phyloP scores from a whole-genome alignment of 2,113 vertebrate species.

The Leucosticte australis region DNA sequence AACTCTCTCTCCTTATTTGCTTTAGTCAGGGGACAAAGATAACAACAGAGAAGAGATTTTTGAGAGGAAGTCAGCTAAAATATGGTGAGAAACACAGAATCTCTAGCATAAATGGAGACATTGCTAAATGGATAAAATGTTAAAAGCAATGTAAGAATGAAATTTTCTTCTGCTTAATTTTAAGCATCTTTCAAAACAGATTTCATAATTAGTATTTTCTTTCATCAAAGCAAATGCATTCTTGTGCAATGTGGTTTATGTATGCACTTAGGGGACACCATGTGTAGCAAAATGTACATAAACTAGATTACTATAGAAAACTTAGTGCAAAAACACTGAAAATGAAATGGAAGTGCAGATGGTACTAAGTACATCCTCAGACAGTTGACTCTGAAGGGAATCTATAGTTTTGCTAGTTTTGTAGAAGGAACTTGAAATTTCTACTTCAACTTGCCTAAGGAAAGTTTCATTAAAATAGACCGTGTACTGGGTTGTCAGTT shows the following conservation, averaged over 20 bases:
- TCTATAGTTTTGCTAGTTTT: background rate
- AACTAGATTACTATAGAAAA: background rate
- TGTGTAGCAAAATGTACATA: background rate
- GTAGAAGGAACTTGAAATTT: background rate
- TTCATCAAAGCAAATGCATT: background rate
- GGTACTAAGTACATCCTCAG: background rate
- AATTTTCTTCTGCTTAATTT: background rate
- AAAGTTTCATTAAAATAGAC: background rate
- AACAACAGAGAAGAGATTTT: background rate
- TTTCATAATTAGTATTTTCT: background rate
- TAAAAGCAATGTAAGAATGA: background rate
- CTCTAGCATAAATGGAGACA: background rate
- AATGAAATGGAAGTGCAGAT: background rate
- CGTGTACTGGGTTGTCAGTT: background rate
- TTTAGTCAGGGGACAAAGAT: background rate
- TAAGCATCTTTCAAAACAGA: background rate
- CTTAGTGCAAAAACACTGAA: background rate
- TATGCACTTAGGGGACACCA: background rate
- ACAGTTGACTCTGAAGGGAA: background rate
- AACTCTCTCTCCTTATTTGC: background rate
- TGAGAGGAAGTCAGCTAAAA: background rate
- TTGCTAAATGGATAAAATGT: background rate
- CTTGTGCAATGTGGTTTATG: background rate
- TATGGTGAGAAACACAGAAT: background rate
- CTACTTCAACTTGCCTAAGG: background rate